Conservation (phyloP, 2,113 vertebrate genomes). For the Heterocephalus glaber region DNA sequence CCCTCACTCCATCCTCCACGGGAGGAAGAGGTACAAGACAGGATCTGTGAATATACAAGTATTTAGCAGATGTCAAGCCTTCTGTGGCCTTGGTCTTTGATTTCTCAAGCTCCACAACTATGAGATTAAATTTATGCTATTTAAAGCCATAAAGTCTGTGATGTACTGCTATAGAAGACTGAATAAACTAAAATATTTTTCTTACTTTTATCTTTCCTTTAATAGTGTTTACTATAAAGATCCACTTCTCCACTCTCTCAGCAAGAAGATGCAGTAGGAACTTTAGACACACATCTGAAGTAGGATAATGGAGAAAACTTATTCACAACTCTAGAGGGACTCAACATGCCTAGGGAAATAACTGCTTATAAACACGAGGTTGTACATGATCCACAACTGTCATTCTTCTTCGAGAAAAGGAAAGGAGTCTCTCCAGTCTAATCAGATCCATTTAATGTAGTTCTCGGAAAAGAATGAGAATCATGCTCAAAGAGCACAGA, state of each 20-base stretch:
- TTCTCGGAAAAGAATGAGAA: not conserved
- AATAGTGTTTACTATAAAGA: not conserved
- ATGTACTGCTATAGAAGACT: not conserved
- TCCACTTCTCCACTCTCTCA: not conserved
- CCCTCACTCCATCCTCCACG: not conserved
- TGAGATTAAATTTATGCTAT: not conserved
- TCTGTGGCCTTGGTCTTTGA: not conserved
- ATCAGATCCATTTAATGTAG: not conserved
- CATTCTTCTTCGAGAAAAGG: not conserved
- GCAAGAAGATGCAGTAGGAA: not conserved
- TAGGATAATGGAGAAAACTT: not conserved
- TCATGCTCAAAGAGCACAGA: not conserved
- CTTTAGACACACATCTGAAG: not conserved
- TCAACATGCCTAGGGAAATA: not conserved
- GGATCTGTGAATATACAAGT: rapidly evolving
- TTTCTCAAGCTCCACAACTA: not conserved
- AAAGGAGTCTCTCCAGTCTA: not conserved
- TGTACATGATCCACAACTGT: not conserved
- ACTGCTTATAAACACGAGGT: not conserved
- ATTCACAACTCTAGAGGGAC: not conserved
- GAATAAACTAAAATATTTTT: not conserved
- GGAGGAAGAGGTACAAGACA: not conserved
- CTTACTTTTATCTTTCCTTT: not conserved
- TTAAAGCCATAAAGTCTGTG: not conserved
- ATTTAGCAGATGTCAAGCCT: not conserved